phyloP scores from a whole-genome alignment of 2,113 vertebrate genomes.

The Aptenodytes patagonicus region DNA sequence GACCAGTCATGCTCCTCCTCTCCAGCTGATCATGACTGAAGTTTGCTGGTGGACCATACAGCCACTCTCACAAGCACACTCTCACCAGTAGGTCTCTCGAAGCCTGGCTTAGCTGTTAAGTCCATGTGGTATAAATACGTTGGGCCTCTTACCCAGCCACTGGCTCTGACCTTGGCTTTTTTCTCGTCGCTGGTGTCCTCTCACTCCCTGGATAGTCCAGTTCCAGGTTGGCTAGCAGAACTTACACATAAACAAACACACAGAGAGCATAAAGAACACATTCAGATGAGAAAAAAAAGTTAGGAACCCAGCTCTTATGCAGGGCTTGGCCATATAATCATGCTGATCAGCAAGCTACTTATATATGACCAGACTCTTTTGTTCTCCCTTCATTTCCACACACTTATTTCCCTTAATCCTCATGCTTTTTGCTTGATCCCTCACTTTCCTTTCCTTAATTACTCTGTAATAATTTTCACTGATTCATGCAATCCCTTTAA shows the following conservation, averaged over 20 bases:
- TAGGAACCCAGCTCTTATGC: neutral
- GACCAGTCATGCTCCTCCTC: neutral
- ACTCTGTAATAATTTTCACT: neutral
- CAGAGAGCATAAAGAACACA: neutral
- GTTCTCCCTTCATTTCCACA: neutral
- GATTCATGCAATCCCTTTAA: neutral
- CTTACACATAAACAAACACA: neutral
- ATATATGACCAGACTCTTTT: neutral
- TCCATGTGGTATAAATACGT: neutral
- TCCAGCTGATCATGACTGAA: neutral
- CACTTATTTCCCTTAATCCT: neutral
- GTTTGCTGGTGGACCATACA: neutral
- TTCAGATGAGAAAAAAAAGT: neutral
- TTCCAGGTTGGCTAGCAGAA: neutral
- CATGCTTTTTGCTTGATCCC: neutral
- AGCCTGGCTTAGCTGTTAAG: neutral
- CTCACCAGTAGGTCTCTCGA: neutral
- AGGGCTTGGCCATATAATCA: neutral
- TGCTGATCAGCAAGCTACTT: accelerated
- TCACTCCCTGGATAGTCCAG: neutral
- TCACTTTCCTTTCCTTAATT: neutral
- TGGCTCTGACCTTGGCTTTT: neutral
- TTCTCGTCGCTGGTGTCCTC: accelerated
- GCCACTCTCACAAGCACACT: neutral
- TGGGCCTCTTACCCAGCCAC: neutral